phyloP scores from a whole-genome alignment of 2,888 invertebrate species.

The Lysandra bellargus region DNA sequence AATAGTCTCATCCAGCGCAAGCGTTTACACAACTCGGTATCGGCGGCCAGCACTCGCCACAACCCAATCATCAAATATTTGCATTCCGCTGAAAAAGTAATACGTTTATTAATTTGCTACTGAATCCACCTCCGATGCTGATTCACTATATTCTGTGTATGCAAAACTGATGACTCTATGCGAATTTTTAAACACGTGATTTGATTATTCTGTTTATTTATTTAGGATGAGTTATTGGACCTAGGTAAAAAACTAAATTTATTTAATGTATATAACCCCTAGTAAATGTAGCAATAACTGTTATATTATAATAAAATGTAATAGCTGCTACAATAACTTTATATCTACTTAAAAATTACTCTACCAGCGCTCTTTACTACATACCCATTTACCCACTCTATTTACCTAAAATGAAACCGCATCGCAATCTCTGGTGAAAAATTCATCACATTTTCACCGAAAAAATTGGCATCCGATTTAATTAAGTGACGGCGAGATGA shows the following conservation, averaged over 20 bases:
- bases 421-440: slow-evolving; percentile 30
- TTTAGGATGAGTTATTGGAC: background rate
- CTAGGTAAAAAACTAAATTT: too few relatives aligned
- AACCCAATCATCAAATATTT: slow-evolving; percentile 75
- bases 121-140: slow-evolving; percentile 62
- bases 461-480: slow-evolving; percentile 38
- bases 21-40: background rate
- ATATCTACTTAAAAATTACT: background rate
- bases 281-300: too few relatives aligned
- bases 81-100: slow-evolving; percentile 77
- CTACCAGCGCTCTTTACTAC: background rate
- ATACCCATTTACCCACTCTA: background rate
- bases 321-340: background rate
- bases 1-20: background rate
- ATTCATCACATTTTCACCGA: slow-evolving; percentile 30
- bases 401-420: slow-evolving; percentile 19
- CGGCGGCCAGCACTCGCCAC: background rate
- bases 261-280: too few relatives aligned
- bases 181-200: slow-evolving; percentile 29
- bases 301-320: too few relatives aligned
- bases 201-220: background rate
- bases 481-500: slow-evolving; percentile 40
- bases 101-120: slow-evolving; percentile 77
- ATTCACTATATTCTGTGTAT: slow-evolving; percentile 63
- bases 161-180: slow-evolving; percentile 56